phyloP scores from a whole-genome alignment of 2,113 vertebrate species.

The Lampris megalopsis region DNA sequence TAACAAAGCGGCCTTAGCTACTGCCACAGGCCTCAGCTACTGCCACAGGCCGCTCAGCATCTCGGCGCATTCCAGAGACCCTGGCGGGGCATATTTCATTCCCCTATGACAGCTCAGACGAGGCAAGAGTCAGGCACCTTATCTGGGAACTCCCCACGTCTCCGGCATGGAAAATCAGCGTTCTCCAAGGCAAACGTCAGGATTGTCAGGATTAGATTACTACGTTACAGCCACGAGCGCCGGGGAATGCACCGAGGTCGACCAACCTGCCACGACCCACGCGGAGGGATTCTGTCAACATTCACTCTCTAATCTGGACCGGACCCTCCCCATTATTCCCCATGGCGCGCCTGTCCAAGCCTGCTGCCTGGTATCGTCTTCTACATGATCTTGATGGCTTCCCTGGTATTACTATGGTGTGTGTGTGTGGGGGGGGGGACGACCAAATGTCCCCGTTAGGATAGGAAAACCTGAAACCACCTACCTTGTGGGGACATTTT shows the following conservation, averaged over 20 bases:
- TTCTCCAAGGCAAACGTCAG: constrained; percentile 50
- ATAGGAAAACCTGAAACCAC: no score
- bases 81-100: constrained; percentile 64
- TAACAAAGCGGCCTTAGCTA: constrained; percentile 13
- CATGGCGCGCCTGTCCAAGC: constrained; percentile 48
- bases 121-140: constrained; percentile 73
- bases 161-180: constrained; percentile 15
- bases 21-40: constrained; percentile 61
- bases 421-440: constrained; percentile 11
- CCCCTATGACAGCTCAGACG: constrained; percentile 70
- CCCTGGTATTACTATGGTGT: constrained; percentile 33
- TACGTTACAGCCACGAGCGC: constrained; percentile 52
- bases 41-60: constrained; percentile 68
- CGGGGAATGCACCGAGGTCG: constrained; percentile 25
- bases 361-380: constrained; percentile 15
- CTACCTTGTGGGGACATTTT: no score
- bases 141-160: constrained; percentile 64
- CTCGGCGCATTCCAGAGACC: constrained; percentile 61
- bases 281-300: constrained; percentile 62
- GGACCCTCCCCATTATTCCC: constrained; percentile 56
- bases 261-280: constrained; percentile 47
- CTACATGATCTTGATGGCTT: constrained; percentile 50
- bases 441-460: no score
- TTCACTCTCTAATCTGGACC: constrained; percentile 60
- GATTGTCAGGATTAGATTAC: constrained; percentile 72